A percentile compares a stretch with the other conserved stretches of the same genome.
Conservation (phyloP, 2,797 vertebrate species). For the Coracias cyanogaster region DNA sequence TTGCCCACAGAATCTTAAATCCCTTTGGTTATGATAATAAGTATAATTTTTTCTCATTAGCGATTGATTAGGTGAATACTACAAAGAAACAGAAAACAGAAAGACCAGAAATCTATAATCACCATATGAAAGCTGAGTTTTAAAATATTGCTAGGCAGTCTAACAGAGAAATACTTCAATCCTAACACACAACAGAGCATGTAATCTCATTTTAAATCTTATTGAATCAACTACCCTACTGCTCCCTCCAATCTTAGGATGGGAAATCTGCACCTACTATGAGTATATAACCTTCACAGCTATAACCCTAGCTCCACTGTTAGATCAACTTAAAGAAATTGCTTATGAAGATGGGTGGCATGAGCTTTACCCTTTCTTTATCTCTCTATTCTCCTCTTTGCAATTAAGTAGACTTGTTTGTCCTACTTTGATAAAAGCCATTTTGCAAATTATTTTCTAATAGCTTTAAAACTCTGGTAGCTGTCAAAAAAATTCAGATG, state of each 20-base stretch:
- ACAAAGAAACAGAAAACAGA: background rate
- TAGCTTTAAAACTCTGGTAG: slow-evolving; percentile 11
- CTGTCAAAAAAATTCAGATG: slow-evolving; percentile 27
- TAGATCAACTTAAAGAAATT: slow-evolving; percentile 88
- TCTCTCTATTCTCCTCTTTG: background rate
- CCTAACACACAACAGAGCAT: background rate
- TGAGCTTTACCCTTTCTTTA: slow-evolving; percentile 20
- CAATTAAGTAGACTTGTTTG: slow-evolving; percentile 5
- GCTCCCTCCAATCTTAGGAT: slow-evolving; percentile 80
- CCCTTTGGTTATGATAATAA: background rate
- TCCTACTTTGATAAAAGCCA: slow-evolving; percentile 4
- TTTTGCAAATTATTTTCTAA: slow-evolving; percentile 38
- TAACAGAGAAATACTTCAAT: background rate
- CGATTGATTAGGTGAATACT: background rate
- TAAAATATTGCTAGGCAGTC: background rate
- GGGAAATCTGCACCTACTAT: slow-evolving; percentile 88
- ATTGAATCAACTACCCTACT: background rate
- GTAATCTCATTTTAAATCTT: background rate
- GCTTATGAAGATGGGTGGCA: slow-evolving; percentile 85
- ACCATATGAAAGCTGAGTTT: background rate
- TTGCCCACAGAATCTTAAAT: background rate
- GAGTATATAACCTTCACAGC: slow-evolving; percentile 85
- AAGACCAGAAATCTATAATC: background rate
- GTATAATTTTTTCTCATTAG: background rate
- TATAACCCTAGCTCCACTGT: slow-evolving; percentile 81